phyloP scores from a whole-genome alignment of 2,888 invertebrate species.

The Abrostola tripartita region DNA sequence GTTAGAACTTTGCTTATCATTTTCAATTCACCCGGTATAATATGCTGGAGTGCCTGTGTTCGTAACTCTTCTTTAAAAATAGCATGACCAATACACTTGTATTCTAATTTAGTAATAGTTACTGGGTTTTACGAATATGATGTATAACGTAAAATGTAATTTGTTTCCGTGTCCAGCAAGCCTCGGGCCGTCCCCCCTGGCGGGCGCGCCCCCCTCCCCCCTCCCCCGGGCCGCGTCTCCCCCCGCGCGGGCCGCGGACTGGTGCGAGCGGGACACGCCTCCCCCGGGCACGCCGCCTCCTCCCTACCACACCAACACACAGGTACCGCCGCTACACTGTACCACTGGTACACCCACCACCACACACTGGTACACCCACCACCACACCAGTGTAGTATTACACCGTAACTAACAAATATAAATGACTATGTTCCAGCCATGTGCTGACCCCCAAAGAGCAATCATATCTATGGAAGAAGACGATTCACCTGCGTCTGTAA shows the following conservation, averaged over 20 bases:
- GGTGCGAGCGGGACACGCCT: conserved; percentile 91
- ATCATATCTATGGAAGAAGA: conserved; percentile 99
- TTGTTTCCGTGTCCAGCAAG: conserved; percentile 23
- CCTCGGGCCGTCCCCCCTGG: conserved; percentile 89
- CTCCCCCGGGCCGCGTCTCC: conserved; percentile 91
- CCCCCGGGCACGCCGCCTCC: conserved; percentile 96
- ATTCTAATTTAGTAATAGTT: too few species aligned
- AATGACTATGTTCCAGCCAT: conserved; percentile 69
- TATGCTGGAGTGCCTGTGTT: too few species aligned
- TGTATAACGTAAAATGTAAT: too few species aligned
- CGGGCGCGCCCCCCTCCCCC: conserved; percentile 93
- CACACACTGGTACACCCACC: too few species aligned
- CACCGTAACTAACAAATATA: background rate
- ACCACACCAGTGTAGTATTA: too few species aligned
- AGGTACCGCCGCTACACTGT: conserved; percentile 60
- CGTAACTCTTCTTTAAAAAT: too few species aligned
- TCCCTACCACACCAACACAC: conserved; percentile 89
- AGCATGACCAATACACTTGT: too few species aligned
- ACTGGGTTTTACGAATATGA: too few species aligned
- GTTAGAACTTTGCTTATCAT: too few species aligned
- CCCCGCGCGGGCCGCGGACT: conserved; percentile 29
- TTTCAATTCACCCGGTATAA: too few species aligned
- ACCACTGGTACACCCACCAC: too few species aligned
- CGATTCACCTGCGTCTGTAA: conserved; percentile 95
- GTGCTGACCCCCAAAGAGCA: conserved; percentile 90